A percentile compares a stretch with the other conserved stretches of the same genome.
Evolutionary conservation across 2,888 invertebrate genomes (phyloP).

Genomic region (Leptinotarsa haldemani): DNA sequence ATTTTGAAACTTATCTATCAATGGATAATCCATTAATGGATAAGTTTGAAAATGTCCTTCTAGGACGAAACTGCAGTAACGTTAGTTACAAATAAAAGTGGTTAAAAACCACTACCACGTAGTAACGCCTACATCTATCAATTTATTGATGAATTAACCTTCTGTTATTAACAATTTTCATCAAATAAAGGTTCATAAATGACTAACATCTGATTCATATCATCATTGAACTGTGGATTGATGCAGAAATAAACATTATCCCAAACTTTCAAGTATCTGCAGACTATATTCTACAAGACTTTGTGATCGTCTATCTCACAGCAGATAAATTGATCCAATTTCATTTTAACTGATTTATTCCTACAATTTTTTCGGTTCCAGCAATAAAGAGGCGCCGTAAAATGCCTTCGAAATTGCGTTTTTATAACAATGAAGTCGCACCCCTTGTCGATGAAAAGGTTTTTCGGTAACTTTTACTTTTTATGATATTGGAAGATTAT

Average conservation of each 20-base stretch:
- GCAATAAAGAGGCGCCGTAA: conserved; percentile 6
- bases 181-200: too few relatives aligned
- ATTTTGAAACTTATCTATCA: too few relatives aligned
- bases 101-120: too few relatives aligned
- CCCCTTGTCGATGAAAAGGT: background rate
- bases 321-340: conserved; percentile 17
- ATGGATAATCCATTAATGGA: too few relatives aligned
- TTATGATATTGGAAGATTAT: conserved; percentile 4
- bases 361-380: background rate
- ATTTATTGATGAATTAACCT: too few relatives aligned
- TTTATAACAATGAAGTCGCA: conserved; percentile 14
- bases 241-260: background rate
- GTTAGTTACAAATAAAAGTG: too few relatives aligned
- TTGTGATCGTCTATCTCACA: background rate
- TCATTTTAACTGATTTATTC: conserved; percentile 18
- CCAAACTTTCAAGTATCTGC: background rate
- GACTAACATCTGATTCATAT: too few relatives aligned
- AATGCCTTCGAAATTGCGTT: conserved; percentile 12
- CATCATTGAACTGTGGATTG: too few relatives aligned
- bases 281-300: background rate
- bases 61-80: too few relatives aligned
- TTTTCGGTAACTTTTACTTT: conserved; percentile 10
- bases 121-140: too few relatives aligned
- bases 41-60: too few relatives aligned
- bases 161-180: too few relatives aligned